These are phyloP conservation scores for Eupithecia inturbata DNA, from an alignment of 2,888 invertebrate genomes.

Conservation along the genomic window DNA sequence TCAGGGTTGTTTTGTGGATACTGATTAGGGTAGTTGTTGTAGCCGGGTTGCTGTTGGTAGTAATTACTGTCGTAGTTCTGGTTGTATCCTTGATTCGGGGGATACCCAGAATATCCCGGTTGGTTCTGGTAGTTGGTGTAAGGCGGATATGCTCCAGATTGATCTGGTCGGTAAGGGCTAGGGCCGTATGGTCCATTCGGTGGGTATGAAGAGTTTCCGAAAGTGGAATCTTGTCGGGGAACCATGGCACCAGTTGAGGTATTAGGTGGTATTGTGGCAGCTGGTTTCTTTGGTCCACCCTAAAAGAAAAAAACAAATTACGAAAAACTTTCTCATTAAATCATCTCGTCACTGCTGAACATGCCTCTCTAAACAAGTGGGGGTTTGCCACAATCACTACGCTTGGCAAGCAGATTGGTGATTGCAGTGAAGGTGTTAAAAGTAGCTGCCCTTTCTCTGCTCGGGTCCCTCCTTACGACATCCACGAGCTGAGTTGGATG, in stretches of 20 bases:
- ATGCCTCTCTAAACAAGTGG: neutral
- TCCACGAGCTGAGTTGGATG: neutral
- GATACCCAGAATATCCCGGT: slow-evolving; percentile 66
- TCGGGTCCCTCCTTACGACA: no score
- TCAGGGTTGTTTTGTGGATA: slow-evolving; percentile 69
- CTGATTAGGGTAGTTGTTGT: slow-evolving; percentile 76
- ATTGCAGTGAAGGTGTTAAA: neutral
- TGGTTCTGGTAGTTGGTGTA: slow-evolving; percentile 74
- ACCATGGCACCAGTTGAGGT: slow-evolving; percentile 60
- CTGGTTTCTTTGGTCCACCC: slow-evolving; percentile 78
- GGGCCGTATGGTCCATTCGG: slow-evolving; percentile 70
- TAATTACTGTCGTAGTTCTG: slow-evolving; percentile 75
- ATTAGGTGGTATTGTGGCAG: slow-evolving; percentile 80
- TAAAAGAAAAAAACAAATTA: slow-evolving; percentile 41
- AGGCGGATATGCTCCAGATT: slow-evolving; percentile 69
- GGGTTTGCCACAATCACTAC: neutral
- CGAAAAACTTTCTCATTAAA: neutral
- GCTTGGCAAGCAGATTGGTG: neutral
- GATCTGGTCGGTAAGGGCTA: slow-evolving; percentile 63
- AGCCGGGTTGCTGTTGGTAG: slow-evolving; percentile 72
- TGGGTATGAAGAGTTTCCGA: slow-evolving; percentile 62
- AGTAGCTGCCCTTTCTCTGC: no score
- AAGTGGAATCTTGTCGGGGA: slow-evolving; percentile 58
- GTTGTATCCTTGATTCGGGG: slow-evolving; percentile 78
- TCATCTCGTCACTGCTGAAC: neutral